These are phyloP conservation scores for Hedychridium roseum DNA, from an alignment of 2,888 invertebrate species.

Conservation along the genomic window DNA sequence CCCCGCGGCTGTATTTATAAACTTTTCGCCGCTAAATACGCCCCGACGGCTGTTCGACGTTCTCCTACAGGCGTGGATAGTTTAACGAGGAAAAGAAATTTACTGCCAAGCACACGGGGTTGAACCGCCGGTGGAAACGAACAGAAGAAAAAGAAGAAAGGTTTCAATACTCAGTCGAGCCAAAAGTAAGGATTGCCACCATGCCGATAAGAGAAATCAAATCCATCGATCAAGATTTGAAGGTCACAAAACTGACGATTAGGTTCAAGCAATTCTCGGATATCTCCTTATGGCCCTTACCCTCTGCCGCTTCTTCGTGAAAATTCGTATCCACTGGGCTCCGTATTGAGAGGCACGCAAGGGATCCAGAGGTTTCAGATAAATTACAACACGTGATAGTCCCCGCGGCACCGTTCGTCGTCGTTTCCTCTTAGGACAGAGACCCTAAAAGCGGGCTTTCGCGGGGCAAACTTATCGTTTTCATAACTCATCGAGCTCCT, in stretches of 20 bases:
- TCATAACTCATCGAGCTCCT: slow-evolving; percentile 44
- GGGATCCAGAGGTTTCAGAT: slow-evolving; percentile 30
- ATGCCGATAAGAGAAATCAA: too few species aligned
- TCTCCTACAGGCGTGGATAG: too few species aligned
- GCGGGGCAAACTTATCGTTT: slow-evolving; percentile 49
- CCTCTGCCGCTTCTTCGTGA: too few species aligned
- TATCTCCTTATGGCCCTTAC: too few species aligned
- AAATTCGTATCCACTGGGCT: slow-evolving; percentile 33
- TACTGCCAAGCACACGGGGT: too few species aligned
- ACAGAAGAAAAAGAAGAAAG: slow-evolving; percentile 6
- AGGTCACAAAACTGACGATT: too few species aligned
- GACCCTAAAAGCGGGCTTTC: slow-evolving; percentile 19
- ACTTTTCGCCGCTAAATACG: not conserved
- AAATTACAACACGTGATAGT: slow-evolving; percentile 46
- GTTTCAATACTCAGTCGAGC: not conserved
- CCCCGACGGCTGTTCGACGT: not conserved
- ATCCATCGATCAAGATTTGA: too few species aligned
- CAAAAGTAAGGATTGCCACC: slow-evolving; percentile 20
- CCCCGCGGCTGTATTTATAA: slow-evolving; percentile 21
- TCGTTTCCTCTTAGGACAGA: slow-evolving; percentile 20
- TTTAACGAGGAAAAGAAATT: not conserved
- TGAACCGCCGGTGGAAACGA: not conserved
- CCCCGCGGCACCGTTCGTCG: slow-evolving; percentile 16
- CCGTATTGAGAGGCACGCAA: slow-evolving; percentile 27
- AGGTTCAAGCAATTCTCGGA: too few species aligned